phyloP scores from a whole-genome alignment of 92 coral and sea anemone species.

The Muricea muricata region DNA sequence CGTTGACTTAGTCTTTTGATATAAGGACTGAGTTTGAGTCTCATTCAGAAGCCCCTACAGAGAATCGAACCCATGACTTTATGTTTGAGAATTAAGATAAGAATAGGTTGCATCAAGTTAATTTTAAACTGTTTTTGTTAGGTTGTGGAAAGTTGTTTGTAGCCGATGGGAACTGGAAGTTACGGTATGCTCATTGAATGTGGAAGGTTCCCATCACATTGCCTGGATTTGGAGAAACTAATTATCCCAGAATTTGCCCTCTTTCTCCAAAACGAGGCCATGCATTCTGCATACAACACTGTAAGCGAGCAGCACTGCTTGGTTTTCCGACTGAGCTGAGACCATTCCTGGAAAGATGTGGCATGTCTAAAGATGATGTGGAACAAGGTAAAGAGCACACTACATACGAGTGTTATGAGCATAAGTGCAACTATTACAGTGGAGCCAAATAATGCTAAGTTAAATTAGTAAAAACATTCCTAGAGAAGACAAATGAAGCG shows the following conservation, averaged over 20 bases:
- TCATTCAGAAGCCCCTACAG: too few relatives aligned
- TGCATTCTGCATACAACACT: constrained; percentile 35
- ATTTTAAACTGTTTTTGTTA: not conserved
- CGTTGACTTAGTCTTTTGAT: too few relatives aligned
- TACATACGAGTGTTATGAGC: too few relatives aligned
- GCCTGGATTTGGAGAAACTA: constrained; percentile 37
- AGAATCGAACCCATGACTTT: too few relatives aligned
- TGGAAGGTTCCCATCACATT: constrained; percentile 26
- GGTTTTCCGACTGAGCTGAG: constrained; percentile 31
- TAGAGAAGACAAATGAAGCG: too few relatives aligned
- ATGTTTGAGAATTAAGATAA: not conserved
- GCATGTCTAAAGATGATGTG: constrained; percentile 6
- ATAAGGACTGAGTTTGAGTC: too few relatives aligned
- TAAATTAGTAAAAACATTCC: not conserved
- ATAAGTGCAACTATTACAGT: too few relatives aligned
- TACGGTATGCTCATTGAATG: not conserved
- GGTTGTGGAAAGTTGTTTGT: constrained; percentile 48
- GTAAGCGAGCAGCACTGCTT: not conserved
- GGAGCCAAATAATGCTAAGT: too few relatives aligned
- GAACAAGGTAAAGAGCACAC: not conserved
- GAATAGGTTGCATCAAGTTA: not conserved
- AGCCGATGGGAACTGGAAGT: constrained; percentile 38
- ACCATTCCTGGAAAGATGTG: constrained; percentile 30
- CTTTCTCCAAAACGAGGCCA: constrained; percentile 45
- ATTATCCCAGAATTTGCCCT: constrained; percentile 52